Conservation (phyloP, 2,797 vertebrate species). For the Caiman crocodilus region DNA sequence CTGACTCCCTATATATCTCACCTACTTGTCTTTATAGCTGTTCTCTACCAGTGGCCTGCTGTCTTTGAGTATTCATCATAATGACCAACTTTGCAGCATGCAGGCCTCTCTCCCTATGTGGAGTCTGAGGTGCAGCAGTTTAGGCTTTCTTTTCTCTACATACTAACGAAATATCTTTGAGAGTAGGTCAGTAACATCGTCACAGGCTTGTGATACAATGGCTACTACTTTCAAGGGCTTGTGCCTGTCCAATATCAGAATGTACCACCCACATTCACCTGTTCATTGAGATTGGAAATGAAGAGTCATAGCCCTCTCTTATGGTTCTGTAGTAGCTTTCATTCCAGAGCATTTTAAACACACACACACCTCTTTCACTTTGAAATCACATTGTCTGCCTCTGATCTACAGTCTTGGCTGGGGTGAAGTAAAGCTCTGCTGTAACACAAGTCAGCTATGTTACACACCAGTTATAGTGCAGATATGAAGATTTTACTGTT, state of each 20-base stretch:
- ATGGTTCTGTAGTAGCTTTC: not conserved
- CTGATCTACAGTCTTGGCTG: not conserved
- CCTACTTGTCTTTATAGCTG: not conserved
- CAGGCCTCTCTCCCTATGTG: not conserved
- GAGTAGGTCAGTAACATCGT: not conserved
- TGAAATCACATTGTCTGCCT: not conserved
- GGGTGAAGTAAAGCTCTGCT: not conserved
- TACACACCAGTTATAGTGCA: not conserved
- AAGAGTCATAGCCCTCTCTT: too few species aligned
- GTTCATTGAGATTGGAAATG: not conserved
- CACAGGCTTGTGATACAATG: not conserved
- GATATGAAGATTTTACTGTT: not conserved
- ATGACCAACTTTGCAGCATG: not conserved
- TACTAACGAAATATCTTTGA: not conserved
- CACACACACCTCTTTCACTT: not conserved
- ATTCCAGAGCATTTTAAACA: not conserved
- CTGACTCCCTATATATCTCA: too few species aligned
- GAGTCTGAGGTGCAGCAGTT: not conserved
- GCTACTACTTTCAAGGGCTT: not conserved
- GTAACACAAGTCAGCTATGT: too few species aligned
- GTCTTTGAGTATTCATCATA: not conserved
- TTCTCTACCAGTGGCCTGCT: not conserved
- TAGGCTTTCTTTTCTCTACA: not conserved
- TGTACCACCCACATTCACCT: not conserved
- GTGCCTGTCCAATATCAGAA: too few species aligned